Evolutionary conservation across 2,797 vertebrate genomes (phyloP).

Genomic region (Yasuhikotakia modesta): DNA sequence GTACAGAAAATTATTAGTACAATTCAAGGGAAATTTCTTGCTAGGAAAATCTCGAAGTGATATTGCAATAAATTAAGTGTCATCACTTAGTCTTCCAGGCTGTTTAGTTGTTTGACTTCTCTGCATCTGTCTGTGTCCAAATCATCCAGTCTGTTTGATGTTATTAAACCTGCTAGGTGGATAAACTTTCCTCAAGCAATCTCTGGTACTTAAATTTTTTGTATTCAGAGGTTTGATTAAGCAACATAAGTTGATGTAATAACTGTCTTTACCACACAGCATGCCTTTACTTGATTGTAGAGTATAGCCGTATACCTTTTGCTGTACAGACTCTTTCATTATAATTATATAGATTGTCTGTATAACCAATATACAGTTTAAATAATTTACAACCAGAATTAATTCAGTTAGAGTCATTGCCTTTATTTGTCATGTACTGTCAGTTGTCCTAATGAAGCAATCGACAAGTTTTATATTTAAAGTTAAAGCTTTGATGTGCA

Average conservation of each 20-base stretch:
- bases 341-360: not conserved
- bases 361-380: not conserved
- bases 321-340: not conserved
- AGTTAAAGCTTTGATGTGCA: not conserved
- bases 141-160: not conserved
- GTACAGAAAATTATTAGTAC: not conserved
- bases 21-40: not conserved
- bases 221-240: not conserved
- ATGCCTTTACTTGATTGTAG: constrained; percentile 7
- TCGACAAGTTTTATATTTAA: constrained; percentile 10
- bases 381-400: not conserved
- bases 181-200: not conserved
- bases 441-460: not conserved
- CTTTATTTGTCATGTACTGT: not conserved
- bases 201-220: not conserved
- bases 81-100: not conserved
- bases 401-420: not conserved
- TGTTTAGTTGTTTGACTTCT: too few relatives aligned
- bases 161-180: not conserved
- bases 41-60: not conserved
- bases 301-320: not conserved
- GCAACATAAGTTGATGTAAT: constrained; percentile 24
- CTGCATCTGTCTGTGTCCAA: not conserved
- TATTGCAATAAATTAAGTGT: not conserved
- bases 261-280: not conserved